A percentile compares a stretch with the other conserved stretches of the same genome.
Evolutionary conservation across 2,888 invertebrate genomes (phyloP).

Genomic region (Autographa pulchrina): DNA sequence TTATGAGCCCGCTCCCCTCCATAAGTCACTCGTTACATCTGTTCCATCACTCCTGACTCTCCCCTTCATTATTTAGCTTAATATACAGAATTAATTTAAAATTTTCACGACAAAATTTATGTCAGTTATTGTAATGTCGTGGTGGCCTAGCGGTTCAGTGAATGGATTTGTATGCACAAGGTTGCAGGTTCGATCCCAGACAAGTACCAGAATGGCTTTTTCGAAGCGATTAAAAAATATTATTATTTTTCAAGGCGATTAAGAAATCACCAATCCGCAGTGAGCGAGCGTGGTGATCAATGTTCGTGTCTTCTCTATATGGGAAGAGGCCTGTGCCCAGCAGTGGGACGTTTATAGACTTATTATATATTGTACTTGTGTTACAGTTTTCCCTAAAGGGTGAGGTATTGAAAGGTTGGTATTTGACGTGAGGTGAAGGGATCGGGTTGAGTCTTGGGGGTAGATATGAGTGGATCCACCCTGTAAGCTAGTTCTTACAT

Average conservation of each 20-base stretch:
- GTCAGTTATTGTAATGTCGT: neutral
- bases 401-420: slow-evolving; percentile 19
- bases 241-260: no score
- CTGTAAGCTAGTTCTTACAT: neutral
- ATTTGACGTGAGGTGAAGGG: slow-evolving; percentile 9
- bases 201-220: no score
- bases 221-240: no score
- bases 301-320: no score
- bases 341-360: no score
- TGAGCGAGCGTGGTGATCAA: no score
- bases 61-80: slow-evolving; percentile 57
- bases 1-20: slow-evolving; percentile 79
- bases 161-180: no score
- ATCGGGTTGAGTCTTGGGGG: neutral
- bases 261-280: no score
- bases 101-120: slow-evolving; percentile 47
- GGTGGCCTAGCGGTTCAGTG: no score
- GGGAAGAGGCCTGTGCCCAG: no score
- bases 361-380: slow-evolving; percentile 14
- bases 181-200: no score
- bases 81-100: slow-evolving; percentile 55
- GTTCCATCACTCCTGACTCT: slow-evolving; percentile 74
- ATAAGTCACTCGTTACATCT: slow-evolving; percentile 82
- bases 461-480: neutral
- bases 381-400: slow-evolving; percentile 23